Evolutionary conservation across 2,113 vertebrate species (phyloP), one percentile per base, ranked within the genome.

Genomic region (Phasianus colchicus): DNA sequence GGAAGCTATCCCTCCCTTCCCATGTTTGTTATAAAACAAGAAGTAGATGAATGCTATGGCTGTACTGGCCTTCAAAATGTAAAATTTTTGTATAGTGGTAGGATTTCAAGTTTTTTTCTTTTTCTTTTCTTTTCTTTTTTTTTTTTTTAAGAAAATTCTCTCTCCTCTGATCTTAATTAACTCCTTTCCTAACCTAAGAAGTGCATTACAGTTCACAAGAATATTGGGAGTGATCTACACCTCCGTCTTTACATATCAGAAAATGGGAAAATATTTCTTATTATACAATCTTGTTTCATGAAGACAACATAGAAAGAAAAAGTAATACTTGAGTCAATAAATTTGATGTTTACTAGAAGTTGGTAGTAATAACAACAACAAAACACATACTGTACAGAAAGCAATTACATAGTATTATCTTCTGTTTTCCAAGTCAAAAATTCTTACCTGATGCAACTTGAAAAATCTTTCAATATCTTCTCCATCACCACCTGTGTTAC

Each of bases 391-490:
- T 27, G 13, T 64, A 10, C 54, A 64, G 10, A 38, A 58, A 47
- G 16, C 43, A 0, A 40, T 47, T 58, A 64, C 9, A 52, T 24
- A 79, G 17, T 27, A 38, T 6, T 34, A 45, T 14, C 10, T 60
- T 90, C 6, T 3, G n/a, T 30, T 84, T 76, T 57, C 52, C 1
- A 38, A 34, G 61, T 43, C 30, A 66, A 27, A 93, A 77, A 48
- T 55, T 88, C 83, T 92, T 97, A 99, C 99, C 98, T 99, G 98
- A 97, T 99, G 98, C 72, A 99, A 96, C 94, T 99, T 99, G 95
- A 99, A 99, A 97, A 99, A 99, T 38, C 99, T 98, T 90, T 99
- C 99, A 25, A 99, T 98, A 36, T 99, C 99, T 93, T 99, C 99
- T 92, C 99, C 99, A 94, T 99, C 99, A 45, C 99, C 99, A 92